These are phyloP conservation scores for Drosophila fulvimacula DNA, from an alignment of 2,888 invertebrate genomes.

Conservation along the genomic window DNA sequence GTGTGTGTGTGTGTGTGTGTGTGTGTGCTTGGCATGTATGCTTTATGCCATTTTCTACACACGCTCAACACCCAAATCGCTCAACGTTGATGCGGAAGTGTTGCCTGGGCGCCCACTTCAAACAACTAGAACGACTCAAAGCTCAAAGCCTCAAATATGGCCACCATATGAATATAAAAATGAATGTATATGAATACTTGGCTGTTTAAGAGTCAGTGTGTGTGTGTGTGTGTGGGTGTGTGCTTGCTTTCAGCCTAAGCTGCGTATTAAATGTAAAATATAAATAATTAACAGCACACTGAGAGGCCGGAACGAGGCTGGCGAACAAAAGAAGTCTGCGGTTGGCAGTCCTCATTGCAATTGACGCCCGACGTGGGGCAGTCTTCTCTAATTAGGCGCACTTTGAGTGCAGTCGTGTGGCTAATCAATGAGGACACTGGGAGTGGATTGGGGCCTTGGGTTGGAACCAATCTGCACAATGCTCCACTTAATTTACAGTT, in stretches of 20 bases:
- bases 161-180: slow-evolving; percentile 60
- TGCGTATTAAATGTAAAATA: slow-evolving; percentile 78
- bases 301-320: slow-evolving; percentile 31
- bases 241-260: slow-evolving; percentile 57
- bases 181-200: slow-evolving; percentile 56
- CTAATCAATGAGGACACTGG: slow-evolving; percentile 49
- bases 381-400: slow-evolving; percentile 61
- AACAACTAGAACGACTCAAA: slow-evolving; percentile 67
- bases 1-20: neutral
- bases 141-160: slow-evolving; percentile 60
- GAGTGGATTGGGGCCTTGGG: neutral
- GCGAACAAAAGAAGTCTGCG: slow-evolving; percentile 45
- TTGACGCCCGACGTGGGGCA: slow-evolving; percentile 34
- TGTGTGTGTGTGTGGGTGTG: neutral
- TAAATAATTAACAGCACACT: slow-evolving; percentile 74
- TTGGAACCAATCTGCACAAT: slow-evolving; percentile 51
- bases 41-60: slow-evolving; percentile 60
- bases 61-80: slow-evolving; percentile 36
- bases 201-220: slow-evolving; percentile 18
- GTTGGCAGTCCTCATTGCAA: slow-evolving; percentile 41
- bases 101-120: slow-evolving; percentile 73
- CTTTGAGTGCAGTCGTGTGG: slow-evolving; percentile 64
- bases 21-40: slow-evolving; percentile 42
- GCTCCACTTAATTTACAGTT: slow-evolving; percentile 77
- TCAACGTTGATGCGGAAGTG: slow-evolving; percentile 73